Evolutionary conservation across 2,888 invertebrate genomes (phyloP), one percentile per base, ranked within the genome.

Genomic region (Xestoiulus laeticollis): DNA sequence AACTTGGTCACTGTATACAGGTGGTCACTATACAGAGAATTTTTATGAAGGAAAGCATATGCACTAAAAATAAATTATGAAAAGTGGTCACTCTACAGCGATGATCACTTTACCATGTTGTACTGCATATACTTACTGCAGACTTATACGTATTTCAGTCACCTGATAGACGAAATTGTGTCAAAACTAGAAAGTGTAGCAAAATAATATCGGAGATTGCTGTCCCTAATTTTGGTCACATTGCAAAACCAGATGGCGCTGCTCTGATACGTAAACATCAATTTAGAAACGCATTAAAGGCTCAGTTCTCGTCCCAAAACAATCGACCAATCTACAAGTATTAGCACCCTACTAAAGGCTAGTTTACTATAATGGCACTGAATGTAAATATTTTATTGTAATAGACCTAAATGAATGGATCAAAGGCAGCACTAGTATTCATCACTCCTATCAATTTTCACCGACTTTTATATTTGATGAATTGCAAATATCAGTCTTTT

Each of bases 401-500:
- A 59, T 19, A n/a, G 59, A 59, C 59, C n/a, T 48, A 19, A n/a
- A 48, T 48, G 48, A 16, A 19, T 14, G 14, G 59, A n/a, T n/a
- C n/a, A 19, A 59, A 59, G 19, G 8, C 59, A 59, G 59, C 59
- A 59, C 59, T 59, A 59, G n/a, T 48, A 48, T 48, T 59, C n/a
- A n/a, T n/a, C 59, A 19, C 19, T 59, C 1, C 59, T n/a, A 59
- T 48, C 59, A 59, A 59, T 59, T 19, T 59, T 19, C 59, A 59
- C 59, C 14, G 59, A 59, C 59, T 59, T 59, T 59, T 59, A 59
- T 59, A 59, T 59, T 59, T 59, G 59, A 59, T 59, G 59, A 59
- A 59, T 59, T n/a, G n/a, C 59, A 59, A 59, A 59, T 59, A 59
- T 59, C 59, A 59, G 59, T 59, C 59, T 59, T 59, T 59, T 59